Base-by-base conservation (phyloP, 2,797 vertebrate species). In the Arctocebus calabarensis region DNA sequence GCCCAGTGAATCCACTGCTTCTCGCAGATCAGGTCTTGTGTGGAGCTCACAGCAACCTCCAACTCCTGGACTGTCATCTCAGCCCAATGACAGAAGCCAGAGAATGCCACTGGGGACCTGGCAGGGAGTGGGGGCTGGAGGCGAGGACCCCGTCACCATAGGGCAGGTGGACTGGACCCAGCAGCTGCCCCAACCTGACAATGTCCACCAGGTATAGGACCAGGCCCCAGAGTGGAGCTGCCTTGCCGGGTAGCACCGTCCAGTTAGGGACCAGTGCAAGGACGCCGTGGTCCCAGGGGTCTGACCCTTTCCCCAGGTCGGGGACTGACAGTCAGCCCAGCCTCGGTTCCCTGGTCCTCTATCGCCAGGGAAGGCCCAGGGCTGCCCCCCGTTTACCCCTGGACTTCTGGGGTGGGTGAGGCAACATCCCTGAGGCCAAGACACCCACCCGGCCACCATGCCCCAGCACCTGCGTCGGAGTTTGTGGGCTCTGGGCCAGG, bases 201-300 rank as follows among this genome's bases (percentile, higher is more conserved):
- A 57, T 0, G 48, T 20, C 19, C 48, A 4, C 13, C 45, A 10
- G 20, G 0, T 2, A 2, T 13, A 19, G 11, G 34, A 23, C 14
- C 5, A 75, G 37, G 22, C 27, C 8, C 29, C 59, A 48, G 66
- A 12, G 16, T 66, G 27, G 4, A 62, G 82, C 17, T 5, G 0
- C 27, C 27, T 6, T 5, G 22, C 25, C 19, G 7, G 40, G 13
- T 14, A 45, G 34, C 25, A 14, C 45, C 37, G 6, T 43, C 52
- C 1, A 4, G 40, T 14, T 0, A 40, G n/a, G 74, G 27, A 23
- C 27, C 43, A 68, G 23, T 40, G 27, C 19, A 27, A 3, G 25
- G 71, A n/a, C 1, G 55, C 37, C 5, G 55, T 9, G 68, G 10
- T 13, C 23, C 43, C 13, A 0, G 9, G 17, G 6, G 20, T 43